Conservation (phyloP, 2,888 invertebrate genomes). For the Norana najaformis region DNA sequence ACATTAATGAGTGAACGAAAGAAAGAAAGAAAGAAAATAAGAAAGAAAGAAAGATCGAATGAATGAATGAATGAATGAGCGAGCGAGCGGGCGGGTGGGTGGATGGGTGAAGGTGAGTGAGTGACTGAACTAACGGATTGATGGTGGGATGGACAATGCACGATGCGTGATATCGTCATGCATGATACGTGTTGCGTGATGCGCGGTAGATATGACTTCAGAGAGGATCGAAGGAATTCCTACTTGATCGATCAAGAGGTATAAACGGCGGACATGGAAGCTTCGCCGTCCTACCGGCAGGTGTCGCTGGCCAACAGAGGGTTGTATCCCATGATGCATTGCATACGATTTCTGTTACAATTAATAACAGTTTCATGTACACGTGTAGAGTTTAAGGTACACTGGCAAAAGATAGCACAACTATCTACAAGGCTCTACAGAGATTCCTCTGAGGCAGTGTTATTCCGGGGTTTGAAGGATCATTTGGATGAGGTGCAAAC, state of each 20-base stretch:
- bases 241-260: conserved; percentile 13
- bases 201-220: not conserved
- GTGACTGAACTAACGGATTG: not conserved
- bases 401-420: not conserved
- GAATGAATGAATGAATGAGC: not conserved
- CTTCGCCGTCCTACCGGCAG: not conserved
- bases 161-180: too few relatives aligned
- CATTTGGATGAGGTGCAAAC: not conserved
- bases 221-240: not conserved
- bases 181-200: not conserved
- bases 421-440: not conserved
- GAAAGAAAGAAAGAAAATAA: not conserved
- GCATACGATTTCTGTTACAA: not conserved
- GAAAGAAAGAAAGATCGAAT: too few relatives aligned
- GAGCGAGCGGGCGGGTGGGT: not conserved
- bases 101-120: not conserved
- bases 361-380: not conserved
- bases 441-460: not conserved
- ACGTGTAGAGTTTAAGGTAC: not conserved
- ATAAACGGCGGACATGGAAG: conserved; percentile 3
- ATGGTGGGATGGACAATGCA: not conserved
- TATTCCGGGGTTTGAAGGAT: not conserved
- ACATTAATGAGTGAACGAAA: too few relatives aligned
- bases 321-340: not conserved
- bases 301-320: not conserved